phyloP scores from a whole-genome alignment of 1,140 invertebrate genomes.

The Bactericera cockerelli region DNA sequence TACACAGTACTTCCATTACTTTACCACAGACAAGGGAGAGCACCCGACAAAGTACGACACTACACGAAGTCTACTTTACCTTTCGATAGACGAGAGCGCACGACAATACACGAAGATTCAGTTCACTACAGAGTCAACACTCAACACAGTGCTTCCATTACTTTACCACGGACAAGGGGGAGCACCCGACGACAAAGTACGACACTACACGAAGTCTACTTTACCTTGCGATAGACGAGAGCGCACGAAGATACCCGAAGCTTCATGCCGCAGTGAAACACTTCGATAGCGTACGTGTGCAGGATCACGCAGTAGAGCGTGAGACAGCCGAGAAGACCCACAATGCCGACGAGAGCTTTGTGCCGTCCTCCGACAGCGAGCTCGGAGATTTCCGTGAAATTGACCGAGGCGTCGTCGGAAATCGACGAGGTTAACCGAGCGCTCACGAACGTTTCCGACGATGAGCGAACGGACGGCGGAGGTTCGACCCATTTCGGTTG shows the following conservation, averaged over 20 bases:
- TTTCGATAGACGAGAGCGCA: constrained; percentile 70
- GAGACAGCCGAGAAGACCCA: neutral
- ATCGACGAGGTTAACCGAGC: neutral
- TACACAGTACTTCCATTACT: too few relatives aligned
- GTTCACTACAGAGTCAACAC: too few relatives aligned
- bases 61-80: too few relatives aligned
- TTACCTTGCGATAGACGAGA: constrained; percentile 68
- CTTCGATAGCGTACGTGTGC: constrained; percentile 49
- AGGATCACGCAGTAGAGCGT: neutral
- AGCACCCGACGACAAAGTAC: too few relatives aligned
- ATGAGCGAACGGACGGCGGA: neutral
- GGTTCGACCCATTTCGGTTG: too few relatives aligned
- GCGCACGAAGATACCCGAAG: constrained; percentile 59
- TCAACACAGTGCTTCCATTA: too few relatives aligned
- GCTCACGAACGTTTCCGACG: neutral
- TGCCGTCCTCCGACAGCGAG: neutral
- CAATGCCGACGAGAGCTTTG: neutral
- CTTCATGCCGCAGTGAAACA: constrained; percentile 60
- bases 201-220: too few relatives aligned
- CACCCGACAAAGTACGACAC: too few relatives aligned
- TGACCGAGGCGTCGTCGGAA: neutral
- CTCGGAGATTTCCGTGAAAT: neutral
- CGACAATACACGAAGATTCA: constrained; percentile 61
- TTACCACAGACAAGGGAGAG: too few relatives aligned
- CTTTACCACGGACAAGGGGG: too few relatives aligned